Percentiles rank a stretch among this genome's conserved stretches.
Conservation (phyloP, 2,797 vertebrate genomes). For the Myiotriccus ornatus region DNA sequence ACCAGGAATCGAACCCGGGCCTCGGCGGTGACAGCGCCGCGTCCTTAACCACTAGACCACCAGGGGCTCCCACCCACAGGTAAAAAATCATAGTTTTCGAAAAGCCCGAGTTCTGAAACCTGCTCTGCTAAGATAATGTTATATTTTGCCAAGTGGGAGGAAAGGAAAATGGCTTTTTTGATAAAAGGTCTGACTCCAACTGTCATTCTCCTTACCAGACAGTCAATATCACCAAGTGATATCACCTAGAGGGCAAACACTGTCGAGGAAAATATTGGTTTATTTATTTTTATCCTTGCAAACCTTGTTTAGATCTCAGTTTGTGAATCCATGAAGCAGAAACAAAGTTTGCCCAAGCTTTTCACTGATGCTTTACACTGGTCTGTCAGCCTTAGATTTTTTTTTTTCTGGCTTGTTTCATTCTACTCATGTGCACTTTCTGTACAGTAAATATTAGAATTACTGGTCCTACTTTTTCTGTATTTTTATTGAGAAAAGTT, state of each 20-base stretch:
- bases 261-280: neutral
- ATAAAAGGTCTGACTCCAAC: neutral
- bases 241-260: conserved; percentile 11
- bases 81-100: neutral
- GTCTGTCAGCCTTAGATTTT: neutral
- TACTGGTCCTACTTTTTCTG: neutral
- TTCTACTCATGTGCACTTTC: neutral
- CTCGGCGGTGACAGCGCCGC: no score
- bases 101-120: neutral
- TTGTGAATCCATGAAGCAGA: neutral
- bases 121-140: neutral
- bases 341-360: neutral
- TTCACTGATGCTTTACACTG: neutral
- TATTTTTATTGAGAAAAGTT: neutral
- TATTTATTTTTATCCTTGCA: neutral
- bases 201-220: neutral
- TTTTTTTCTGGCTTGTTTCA: neutral
- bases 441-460: neutral
- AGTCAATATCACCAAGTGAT: neutral
- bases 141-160: neutral
- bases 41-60: no score
- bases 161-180: neutral
- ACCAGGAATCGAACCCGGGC: no score
- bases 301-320: neutral
- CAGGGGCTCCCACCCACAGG: no score